Percentiles rank a stretch among this genome's conserved stretches.
phyloP scores from a whole-genome alignment of 2,113 vertebrate genomes.

The Oceanodroma tethys region DNA sequence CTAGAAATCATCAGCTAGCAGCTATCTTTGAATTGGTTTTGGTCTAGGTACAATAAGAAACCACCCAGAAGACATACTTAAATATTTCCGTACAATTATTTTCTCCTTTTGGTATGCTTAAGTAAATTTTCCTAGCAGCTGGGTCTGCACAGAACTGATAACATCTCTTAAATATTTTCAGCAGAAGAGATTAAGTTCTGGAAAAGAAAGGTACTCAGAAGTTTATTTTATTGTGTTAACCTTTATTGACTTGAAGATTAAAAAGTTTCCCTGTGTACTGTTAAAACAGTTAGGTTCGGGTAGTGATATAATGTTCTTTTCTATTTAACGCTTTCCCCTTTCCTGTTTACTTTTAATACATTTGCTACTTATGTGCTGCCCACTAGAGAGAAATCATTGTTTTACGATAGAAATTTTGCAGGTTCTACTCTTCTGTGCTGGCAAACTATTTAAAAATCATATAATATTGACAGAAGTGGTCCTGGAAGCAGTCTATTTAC shows the following conservation, averaged over 20 bases:
- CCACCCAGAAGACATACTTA: conserved; percentile 32
- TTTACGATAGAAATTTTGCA: neutral
- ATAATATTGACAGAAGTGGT: neutral
- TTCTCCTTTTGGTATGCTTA: conserved; percentile 35
- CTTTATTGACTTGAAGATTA: conserved; percentile 67
- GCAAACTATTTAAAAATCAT: conserved; percentile 15
- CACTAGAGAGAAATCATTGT: neutral
- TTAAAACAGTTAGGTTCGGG: conserved; percentile 39
- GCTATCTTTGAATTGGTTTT: conserved; percentile 74
- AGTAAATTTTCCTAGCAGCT: conserved; percentile 65
- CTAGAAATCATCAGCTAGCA: conserved; percentile 65
- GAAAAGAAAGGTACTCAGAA: conserved; percentile 57
- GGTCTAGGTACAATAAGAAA: conserved; percentile 60
- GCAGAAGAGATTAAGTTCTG: conserved; percentile 62
- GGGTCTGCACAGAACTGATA: conserved; percentile 59
- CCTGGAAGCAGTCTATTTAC: neutral
- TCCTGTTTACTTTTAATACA: neutral
- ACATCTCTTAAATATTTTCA: conserved; percentile 58
- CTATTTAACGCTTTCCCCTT: conserved; percentile 54
- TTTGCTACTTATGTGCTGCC: neutral
- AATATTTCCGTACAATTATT: conserved; percentile 55
- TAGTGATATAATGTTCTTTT: conserved; percentile 41
- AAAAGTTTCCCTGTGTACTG: conserved; percentile 59
- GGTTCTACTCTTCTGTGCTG: neutral
- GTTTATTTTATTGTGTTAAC: conserved; percentile 70